phyloP scores from a whole-genome alignment of 2,113 vertebrate genomes.

The Glareola pratincola region DNA sequence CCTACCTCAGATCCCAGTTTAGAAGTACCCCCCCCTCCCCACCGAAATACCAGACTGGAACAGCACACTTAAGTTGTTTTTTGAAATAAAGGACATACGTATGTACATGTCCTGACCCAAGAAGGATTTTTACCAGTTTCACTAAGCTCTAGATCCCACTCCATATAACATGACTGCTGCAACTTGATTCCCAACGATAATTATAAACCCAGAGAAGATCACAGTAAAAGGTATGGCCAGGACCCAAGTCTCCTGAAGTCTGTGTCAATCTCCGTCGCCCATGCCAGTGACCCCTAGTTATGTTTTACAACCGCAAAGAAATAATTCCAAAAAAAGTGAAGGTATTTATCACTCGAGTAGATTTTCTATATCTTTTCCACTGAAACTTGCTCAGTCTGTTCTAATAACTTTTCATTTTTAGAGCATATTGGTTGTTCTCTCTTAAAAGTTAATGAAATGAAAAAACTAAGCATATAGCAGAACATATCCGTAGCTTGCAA shows the following conservation, averaged over 20 bases:
- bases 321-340: not conserved
- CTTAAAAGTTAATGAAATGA: not conserved
- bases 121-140: slow-evolving; percentile 5
- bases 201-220: not conserved
- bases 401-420: not conserved
- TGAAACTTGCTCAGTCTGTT: not conserved
- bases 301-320: not conserved
- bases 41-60: not conserved
- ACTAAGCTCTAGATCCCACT: not conserved
- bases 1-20: slow-evolving; percentile 39
- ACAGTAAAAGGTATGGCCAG: not conserved
- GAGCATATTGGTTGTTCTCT: not conserved
- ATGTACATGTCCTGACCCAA: not conserved
- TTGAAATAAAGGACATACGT: slow-evolving; percentile 4
- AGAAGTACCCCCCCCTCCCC: not conserved
- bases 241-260: not conserved
- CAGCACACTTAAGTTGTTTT: slow-evolving; percentile 22
- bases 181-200: not conserved
- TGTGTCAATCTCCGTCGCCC: not conserved
- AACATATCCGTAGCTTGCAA: not conserved
- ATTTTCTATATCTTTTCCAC: not conserved
- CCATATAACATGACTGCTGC: not conserved
- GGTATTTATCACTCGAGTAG: not conserved
- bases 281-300: not conserved
- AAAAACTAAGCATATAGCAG: not conserved